Base-by-base conservation (phyloP, 2,113 vertebrate genomes). In the Procavia capensis region DNA sequence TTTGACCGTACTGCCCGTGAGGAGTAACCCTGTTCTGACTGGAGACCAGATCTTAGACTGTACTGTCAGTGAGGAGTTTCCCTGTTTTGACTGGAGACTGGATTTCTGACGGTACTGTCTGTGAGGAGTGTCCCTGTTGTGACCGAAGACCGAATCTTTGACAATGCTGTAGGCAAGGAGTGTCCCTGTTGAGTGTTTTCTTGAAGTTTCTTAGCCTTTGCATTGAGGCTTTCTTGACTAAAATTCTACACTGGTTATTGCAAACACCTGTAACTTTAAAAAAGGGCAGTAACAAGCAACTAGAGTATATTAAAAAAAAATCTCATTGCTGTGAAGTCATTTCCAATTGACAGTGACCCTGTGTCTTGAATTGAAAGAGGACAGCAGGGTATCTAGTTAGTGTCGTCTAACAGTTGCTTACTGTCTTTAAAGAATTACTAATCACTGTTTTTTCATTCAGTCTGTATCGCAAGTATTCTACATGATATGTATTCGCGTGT, bases 201-300 rank as follows among this genome's bases (percentile, higher is more conserved):
- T 85, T 29, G 14, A 80, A 88, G 22, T 41, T 20, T 68, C 54
- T 85, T 83, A 13, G 39, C 24, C 17, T 90, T 91, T 88, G 36
- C 43, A 90, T 88, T 61, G 66, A 25, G 96, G 70, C 22, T 95
- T 95, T 29, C 27, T 82, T 64, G 10, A 36, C 36, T 93, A 81
- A 88, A 94, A 9, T n/a, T 79, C 27, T 1, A 47, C 4, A 27
- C 29, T 81, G 24, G 6, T 66, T 74, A 68, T 88, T 90, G 7
- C 10, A 89, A 43, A 72, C 36, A 54, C 20, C 45, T 22, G 34
- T n/a, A 76, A 63, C 34, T 47, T 72, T n/a, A 76, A 68, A 85
- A 68, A 41, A 19, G 22, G 75, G 39, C 39, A 70, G 36, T 72
- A 63, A 61, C 5, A 19, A 39, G 27, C 34, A 68, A 34, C 50